phyloP scores from a whole-genome alignment of 1,140 invertebrate genomes.

The Rhopalosiphum padi region DNA sequence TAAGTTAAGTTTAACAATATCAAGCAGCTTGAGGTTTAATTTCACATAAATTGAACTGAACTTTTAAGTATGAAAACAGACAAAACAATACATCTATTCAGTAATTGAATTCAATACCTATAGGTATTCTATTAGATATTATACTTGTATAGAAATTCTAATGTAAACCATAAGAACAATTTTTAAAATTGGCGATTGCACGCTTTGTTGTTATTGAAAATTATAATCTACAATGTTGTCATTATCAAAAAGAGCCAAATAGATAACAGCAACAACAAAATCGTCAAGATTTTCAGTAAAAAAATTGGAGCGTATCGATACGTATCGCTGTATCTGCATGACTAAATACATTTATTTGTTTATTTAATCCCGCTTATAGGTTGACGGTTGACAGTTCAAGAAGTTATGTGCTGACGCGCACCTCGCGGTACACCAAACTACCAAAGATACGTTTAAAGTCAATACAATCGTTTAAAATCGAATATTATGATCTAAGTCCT shows the following conservation, averaged over 20 bases:
- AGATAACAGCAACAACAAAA: neutral
- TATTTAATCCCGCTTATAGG: neutral
- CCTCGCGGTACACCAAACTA: no score
- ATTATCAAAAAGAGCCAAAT: neutral
- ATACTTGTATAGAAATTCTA: neutral
- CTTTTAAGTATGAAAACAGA: neutral
- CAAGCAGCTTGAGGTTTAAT: neutral
- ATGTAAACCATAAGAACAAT: neutral
- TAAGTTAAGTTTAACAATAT: neutral
- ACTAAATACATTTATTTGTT: neutral
- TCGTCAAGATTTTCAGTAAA: neutral
- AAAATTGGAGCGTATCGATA: neutral
- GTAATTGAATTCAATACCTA: neutral
- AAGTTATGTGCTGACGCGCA: no score
- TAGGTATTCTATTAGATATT: neutral
- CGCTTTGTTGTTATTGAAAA: neutral
- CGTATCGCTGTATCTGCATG: neutral
- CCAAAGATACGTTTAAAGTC: no score
- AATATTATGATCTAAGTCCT: no score
- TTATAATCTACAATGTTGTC: neutral
- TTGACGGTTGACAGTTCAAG: no score
- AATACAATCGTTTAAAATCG: no score
- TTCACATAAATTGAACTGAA: neutral
- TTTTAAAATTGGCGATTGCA: neutral
- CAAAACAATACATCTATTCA: neutral